Evolutionary conservation across 1,140 invertebrate species (phyloP).

Genomic region (Macrotrachela quadricornifera): DNA sequence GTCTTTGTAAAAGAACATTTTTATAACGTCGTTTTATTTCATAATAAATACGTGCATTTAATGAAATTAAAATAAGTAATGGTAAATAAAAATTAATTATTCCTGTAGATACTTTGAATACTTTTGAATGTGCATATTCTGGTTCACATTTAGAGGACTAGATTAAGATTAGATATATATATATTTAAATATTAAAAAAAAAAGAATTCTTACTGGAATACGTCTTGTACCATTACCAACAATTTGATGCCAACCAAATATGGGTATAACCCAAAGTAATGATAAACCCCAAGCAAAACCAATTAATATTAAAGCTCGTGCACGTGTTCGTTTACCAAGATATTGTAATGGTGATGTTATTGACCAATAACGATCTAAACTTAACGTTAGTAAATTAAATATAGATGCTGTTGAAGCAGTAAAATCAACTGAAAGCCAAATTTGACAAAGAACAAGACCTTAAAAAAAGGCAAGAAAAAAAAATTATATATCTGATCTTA

Average conservation of each 20-base stretch:
- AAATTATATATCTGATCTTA: too few relatives aligned
- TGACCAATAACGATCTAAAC: conserved; percentile 31
- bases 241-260: conserved; percentile 34
- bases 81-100: conserved; percentile 39
- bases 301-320: conserved; percentile 28
- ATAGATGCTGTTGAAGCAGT: conserved; percentile 43
- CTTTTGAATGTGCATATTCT: conserved; percentile 35
- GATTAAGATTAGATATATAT: too few relatives aligned
- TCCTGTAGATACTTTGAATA: conserved; percentile 31
- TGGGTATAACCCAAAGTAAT: conserved; percentile 33
- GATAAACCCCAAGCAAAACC: conserved; percentile 35
- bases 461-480: conserved; percentile 1
- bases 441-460: conserved; percentile 19
- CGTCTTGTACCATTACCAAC: conserved; percentile 18
- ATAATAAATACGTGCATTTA: conserved; percentile 35
- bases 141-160: conserved; percentile 31
- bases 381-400: conserved; percentile 38
- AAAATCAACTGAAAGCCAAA: conserved; percentile 38
- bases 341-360: conserved; percentile 41
- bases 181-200: conserved; percentile 13
- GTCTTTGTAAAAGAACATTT: conserved; percentile 20
- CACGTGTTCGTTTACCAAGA: conserved; percentile 37
- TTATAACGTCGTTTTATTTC: conserved; percentile 33
- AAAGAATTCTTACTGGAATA: conserved; percentile 8
- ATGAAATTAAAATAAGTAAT: conserved; percentile 33